phyloP scores from a whole-genome alignment of 2,797 vertebrate genomes.

The Enteromius viviparus region DNA sequence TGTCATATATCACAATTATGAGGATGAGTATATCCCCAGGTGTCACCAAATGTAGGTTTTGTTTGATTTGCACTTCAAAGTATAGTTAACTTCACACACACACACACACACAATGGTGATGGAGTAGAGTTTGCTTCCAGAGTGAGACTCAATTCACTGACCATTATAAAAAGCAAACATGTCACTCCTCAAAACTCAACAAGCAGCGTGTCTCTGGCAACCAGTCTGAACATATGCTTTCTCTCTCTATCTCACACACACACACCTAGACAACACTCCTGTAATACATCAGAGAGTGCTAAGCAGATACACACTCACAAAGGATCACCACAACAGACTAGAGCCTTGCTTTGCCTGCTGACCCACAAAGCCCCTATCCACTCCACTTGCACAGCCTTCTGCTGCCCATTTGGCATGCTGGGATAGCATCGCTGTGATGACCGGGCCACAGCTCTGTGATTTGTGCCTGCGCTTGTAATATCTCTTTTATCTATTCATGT shows the following conservation, averaged over 20 bases:
- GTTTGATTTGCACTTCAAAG: not conserved
- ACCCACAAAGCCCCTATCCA: slow-evolving; percentile 55
- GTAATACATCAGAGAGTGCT: slow-evolving; percentile 1
- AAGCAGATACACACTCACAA: slow-evolving; percentile 31
- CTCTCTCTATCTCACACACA: not conserved
- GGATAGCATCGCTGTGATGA: not conserved
- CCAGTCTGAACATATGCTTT: slow-evolving; percentile 17
- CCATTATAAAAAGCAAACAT: not conserved
- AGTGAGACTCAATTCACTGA: not conserved
- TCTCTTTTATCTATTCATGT: slow-evolving; percentile 37
- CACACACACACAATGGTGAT: not conserved
- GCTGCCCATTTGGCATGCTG: slow-evolving; percentile 34
- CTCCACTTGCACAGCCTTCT: slow-evolving; percentile 39
- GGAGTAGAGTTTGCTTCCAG: not conserved
- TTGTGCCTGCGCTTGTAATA: not conserved
- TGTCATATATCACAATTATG: too few relatives aligned
- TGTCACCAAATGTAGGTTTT: not conserved
- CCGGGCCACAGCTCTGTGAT: slow-evolving; percentile 29
- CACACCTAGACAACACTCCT: not conserved
- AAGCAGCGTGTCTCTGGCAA: not conserved
- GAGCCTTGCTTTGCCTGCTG: slow-evolving; percentile 36
- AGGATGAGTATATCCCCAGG: not conserved
- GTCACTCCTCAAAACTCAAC: slow-evolving; percentile 24
- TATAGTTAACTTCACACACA: not conserved
- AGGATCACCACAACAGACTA: slow-evolving; percentile 6